Percentiles rank a stretch among this genome's conserved stretches.
Conservation (phyloP, 2,888 invertebrate genomes). For the Nasonia oneida region DNA sequence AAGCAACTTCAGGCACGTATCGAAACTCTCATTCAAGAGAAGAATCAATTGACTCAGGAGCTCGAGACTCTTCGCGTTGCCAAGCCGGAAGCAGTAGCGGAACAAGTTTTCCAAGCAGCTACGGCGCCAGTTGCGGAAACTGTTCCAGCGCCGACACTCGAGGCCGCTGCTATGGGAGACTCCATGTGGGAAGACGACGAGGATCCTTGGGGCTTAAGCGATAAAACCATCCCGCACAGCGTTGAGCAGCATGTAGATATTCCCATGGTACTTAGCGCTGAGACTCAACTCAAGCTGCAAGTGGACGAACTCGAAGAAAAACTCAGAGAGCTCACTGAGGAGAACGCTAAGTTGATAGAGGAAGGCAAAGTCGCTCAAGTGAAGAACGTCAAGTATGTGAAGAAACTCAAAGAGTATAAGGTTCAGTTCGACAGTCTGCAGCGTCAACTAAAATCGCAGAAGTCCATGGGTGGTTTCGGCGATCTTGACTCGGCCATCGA, state of each 20-base stretch:
- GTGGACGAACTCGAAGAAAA: slow-evolving; percentile 82
- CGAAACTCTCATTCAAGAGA: slow-evolving; percentile 63
- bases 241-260: slow-evolving; percentile 64
- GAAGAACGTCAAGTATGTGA: slow-evolving; percentile 89
- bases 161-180: background rate
- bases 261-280: slow-evolving; percentile 66
- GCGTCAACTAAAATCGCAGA: slow-evolving; percentile 81
- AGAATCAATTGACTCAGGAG: slow-evolving; percentile 49
- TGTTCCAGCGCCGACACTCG: background rate
- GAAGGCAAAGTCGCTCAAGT: slow-evolving; percentile 85
- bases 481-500: slow-evolving; percentile 89
- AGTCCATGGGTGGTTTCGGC: slow-evolving; percentile 77
- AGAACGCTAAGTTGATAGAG: slow-evolving; percentile 82
- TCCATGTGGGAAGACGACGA: slow-evolving; percentile 77
- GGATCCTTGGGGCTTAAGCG: slow-evolving; percentile 84
- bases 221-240: slow-evolving; percentile 66
- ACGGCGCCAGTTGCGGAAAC: background rate
- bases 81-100: background rate
- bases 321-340: slow-evolving; percentile 82
- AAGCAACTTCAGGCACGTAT: slow-evolving; percentile 65
- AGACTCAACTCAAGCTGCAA: slow-evolving; percentile 76
- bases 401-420: slow-evolving; percentile 92
- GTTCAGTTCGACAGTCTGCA: slow-evolving; percentile 83
- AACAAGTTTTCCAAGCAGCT: slow-evolving; percentile 17
- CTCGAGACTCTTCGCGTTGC: slow-evolving; percentile 39